These are phyloP conservation scores for Tetrapedia diversipes DNA, from an alignment of 2,888 invertebrate genomes.

Conservation along the genomic window DNA sequence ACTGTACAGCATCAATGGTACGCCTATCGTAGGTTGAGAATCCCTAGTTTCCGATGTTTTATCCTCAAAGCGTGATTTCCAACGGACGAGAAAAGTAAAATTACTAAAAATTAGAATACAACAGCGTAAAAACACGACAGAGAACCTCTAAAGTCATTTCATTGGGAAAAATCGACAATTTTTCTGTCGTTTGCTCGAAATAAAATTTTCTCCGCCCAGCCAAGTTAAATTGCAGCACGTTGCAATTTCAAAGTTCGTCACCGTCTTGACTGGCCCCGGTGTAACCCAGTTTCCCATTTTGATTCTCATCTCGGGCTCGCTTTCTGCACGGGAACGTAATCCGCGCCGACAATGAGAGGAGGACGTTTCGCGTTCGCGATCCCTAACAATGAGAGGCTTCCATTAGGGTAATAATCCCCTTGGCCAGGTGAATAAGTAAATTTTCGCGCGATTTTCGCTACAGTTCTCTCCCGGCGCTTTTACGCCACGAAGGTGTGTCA, in stretches of 20 bases:
- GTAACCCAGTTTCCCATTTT: slow-evolving; percentile 51
- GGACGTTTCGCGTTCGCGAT: slow-evolving; percentile 37
- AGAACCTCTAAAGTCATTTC: too few species aligned
- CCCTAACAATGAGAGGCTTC: slow-evolving; percentile 33
- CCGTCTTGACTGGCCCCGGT: slow-evolving; percentile 24
- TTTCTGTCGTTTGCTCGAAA: not conserved
- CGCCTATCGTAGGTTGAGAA: too few species aligned
- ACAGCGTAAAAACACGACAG: too few species aligned
- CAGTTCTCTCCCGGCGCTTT: not conserved
- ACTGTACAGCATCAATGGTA: too few species aligned
- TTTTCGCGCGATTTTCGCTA: slow-evolving; percentile 32
- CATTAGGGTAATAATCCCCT: slow-evolving; percentile 47
- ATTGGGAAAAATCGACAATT: not conserved
- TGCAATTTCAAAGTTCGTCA: slow-evolving; percentile 47
- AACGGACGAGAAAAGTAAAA: too few species aligned
- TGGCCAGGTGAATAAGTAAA: slow-evolving; percentile 9
- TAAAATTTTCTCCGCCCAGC: slow-evolving; percentile 9
- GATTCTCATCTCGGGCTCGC: slow-evolving; percentile 38
- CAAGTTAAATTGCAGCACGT: slow-evolving; percentile 19
- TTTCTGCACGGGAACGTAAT: slow-evolving; percentile 47
- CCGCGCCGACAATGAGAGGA: slow-evolving; percentile 42
- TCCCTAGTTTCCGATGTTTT: too few species aligned
- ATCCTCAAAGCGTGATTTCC: too few species aligned
- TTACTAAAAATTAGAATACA: too few species aligned
- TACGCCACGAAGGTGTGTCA: not conserved